Conservation (phyloP, 2,113 vertebrate species). For the Heterocephalus glaber region DNA sequence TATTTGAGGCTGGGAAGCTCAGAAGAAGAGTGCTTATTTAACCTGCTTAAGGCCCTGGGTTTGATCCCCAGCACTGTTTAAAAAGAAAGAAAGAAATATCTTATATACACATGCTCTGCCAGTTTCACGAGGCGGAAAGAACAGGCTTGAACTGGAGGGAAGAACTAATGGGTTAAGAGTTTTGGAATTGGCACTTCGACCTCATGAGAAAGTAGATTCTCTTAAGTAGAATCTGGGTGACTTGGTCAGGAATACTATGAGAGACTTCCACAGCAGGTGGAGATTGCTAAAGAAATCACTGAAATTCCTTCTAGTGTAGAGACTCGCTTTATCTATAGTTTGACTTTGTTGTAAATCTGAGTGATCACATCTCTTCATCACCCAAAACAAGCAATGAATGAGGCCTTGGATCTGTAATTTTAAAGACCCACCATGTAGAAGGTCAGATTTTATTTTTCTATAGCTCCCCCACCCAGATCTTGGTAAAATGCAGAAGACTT, state of each 20-base stretch:
- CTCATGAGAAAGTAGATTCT: neutral
- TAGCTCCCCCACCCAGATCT: neutral
- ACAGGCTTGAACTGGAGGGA: neutral
- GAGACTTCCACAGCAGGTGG: neutral
- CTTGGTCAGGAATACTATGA: neutral
- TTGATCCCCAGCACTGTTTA: neutral
- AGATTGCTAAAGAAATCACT: neutral
- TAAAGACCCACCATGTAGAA: slow-evolving; percentile 26
- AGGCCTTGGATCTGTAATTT: slow-evolving; percentile 24
- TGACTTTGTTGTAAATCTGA: slow-evolving; percentile 46
- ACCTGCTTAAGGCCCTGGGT: neutral
- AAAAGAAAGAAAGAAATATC: neutral
- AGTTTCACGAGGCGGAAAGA: neutral
- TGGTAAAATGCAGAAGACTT: neutral
- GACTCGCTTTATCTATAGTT: slow-evolving; percentile 52
- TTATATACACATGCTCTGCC: neutral
- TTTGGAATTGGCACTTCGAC: neutral
- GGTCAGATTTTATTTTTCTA: slow-evolving; percentile 17
- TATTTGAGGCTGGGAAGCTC: neutral
- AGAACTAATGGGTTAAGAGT: neutral
- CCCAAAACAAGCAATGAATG: slow-evolving; percentile 32
- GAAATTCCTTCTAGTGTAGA: neutral
- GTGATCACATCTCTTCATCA: slow-evolving; percentile 27
- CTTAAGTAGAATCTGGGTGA: neutral
- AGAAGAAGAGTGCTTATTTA: neutral